Evolutionary conservation across 2,888 invertebrate genomes (phyloP), one percentile per base, ranked within the genome.

Genomic region (Melanargia galathea): DNA sequence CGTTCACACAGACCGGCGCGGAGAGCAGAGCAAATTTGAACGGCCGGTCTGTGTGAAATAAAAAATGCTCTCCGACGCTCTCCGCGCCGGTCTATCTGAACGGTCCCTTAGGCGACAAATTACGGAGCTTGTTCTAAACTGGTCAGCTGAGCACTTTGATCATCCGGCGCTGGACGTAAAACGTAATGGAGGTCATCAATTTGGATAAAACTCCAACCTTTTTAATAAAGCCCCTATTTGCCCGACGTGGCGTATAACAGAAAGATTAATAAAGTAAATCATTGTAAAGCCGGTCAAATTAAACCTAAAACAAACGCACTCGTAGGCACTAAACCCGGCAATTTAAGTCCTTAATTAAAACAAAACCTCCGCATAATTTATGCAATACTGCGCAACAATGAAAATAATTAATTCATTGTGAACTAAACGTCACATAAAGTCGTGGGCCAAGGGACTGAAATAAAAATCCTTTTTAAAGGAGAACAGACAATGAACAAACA

Each of bases 351-450:
- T 83, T 83, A 87, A 87, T 85, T 85, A 85, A 83, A 87, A 83
- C 78, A 81, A 85, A 82, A 81, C 76, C 77, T 65, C 70, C 73
- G 75, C 78, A 83, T 87, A 88, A 87, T 86, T 82, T 87, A 88
- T 86, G 83, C 88, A 87, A 80, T 78, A 80, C 74, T 75, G 77
- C 74, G 75, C 76, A 78, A 85, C 84, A 87, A 87, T 84, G 85
- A 87, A 83, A 87, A 89, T 87, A 87, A 87, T 81, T 86, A 87
- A 86, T 81, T 87, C 85, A 84, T 86, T 88, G 87, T 83, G 76
- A 87, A 86, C 83, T 86, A 86, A 84, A 89, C 83, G 86, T 90
- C 90, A 89, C 89, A 90, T 90, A 90, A 90, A 90, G 82, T 86
- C 80, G 87, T 87, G 87, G 87, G 86, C 83, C 83, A 87, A 75